A percentile compares a stretch with the other conserved stretches of the same genome.
phyloP scores from a whole-genome alignment of 37 sponge, comb jelly and placozoan genomes.

The Bolinopsis microptera region DNA sequence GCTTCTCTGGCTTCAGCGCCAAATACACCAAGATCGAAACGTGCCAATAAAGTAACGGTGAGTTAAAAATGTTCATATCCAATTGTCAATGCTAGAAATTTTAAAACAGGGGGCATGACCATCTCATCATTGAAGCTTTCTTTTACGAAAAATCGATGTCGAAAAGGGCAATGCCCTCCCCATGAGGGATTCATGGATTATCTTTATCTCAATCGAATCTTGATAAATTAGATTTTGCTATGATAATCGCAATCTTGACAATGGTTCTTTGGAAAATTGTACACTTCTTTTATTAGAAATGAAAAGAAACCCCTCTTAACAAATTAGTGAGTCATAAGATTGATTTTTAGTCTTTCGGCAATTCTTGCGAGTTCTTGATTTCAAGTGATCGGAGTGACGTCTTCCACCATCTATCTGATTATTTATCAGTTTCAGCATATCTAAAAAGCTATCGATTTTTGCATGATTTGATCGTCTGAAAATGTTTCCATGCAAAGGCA shows the following conservation, averaged over 20 bases:
- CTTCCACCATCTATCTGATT: too few relatives aligned
- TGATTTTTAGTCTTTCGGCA: neutral
- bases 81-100: neutral
- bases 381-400: neutral
- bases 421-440: too few relatives aligned
- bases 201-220: neutral
- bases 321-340: conserved; percentile 15
- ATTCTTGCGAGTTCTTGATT: neutral
- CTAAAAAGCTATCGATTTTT: too few relatives aligned
- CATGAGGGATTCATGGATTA: neutral
- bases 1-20: neutral
- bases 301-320: neutral
- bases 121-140: neutral
- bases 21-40: conserved; percentile 12
- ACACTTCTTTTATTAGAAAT: neutral
- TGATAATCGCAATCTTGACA: neutral
- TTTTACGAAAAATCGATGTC: too few relatives aligned
- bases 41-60: neutral
- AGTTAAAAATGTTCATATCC: neutral
- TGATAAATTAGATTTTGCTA: neutral
- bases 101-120: neutral
- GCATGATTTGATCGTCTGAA: too few relatives aligned
- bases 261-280: neutral
- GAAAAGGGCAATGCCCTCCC: too few relatives aligned
- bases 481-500: too few relatives aligned